phyloP scores from a whole-genome alignment of 2,888 invertebrate species.

The Brachycybe producta region DNA sequence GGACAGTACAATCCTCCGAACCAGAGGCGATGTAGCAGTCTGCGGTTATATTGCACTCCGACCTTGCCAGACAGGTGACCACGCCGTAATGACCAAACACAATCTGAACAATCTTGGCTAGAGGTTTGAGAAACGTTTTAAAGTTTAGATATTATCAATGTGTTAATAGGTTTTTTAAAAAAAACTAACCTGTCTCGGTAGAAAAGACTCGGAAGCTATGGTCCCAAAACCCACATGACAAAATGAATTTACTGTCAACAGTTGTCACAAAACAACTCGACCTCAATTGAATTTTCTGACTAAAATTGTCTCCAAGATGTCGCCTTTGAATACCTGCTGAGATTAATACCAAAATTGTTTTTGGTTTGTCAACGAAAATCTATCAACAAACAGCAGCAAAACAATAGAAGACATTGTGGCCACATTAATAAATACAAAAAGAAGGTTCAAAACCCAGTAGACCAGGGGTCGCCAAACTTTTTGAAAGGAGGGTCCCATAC shows the following conservation, averaged over 20 bases:
- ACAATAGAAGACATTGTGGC: no score
- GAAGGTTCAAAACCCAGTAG: no score
- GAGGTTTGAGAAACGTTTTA: neutral
- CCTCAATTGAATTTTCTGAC: slow-evolving; percentile 83
- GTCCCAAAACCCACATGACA: slow-evolving; percentile 99
- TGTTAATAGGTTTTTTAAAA: no score
- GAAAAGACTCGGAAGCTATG: slow-evolving; percentile 97
- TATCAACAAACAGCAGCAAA: no score
- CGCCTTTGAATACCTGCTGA: slow-evolving; percentile 50
- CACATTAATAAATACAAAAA: no score
- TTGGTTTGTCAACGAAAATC: no score
- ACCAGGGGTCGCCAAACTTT: neutral
- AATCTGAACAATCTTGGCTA: slow-evolving; percentile 95
- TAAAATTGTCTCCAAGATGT: slow-evolving; percentile 95
- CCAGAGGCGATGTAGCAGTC: slow-evolving; percentile 98
- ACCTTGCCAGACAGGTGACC: slow-evolving; percentile 91
- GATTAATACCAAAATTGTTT: slow-evolving; percentile 23
- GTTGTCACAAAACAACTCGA: slow-evolving; percentile 96
- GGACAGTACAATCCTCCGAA: slow-evolving; percentile 92
- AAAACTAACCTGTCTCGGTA: slow-evolving; percentile 74
- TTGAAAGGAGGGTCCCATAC: no score
- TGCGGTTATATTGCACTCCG: slow-evolving; percentile 96
- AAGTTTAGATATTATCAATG: neutral
- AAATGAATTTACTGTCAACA: slow-evolving; percentile 88
- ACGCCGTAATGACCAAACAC: slow-evolving; percentile 98